Base-by-base conservation (phyloP, 2,113 vertebrate genomes). In the Sorex araneus region DNA sequence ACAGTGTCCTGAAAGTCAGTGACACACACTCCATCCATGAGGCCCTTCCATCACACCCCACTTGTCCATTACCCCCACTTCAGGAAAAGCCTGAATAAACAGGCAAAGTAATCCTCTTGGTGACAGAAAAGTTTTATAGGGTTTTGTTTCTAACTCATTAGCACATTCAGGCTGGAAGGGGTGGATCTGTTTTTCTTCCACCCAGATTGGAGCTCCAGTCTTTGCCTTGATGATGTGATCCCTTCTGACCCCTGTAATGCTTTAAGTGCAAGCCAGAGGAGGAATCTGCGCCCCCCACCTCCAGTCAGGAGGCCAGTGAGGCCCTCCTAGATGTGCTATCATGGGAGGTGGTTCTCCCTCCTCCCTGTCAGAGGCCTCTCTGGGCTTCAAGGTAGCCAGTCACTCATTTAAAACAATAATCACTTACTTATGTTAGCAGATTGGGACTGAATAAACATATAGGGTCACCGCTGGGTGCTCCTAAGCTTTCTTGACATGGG, bases 31-130 rank as follows among this genome's bases (percentile, higher is more conserved):
- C 45, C 88, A 34, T 71, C 71, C n/a, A 6, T 2, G 8, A 74
- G 83, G 27, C 30, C 90, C 54, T 69, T 40, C 36, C 40, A 75
- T 74, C 83, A 34, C 66, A 50, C 4, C 4, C 54, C 25, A 36
- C 11, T n/a, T 13, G 43, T 75, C 78, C n/a, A n/a, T 60, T 76
- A 63, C 32, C 54, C 27, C 54, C 67, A 47, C 47, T 83, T 84
- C 92, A 95, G 96, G 95, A 95, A 96, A 93, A 86, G 92, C 95
- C 96, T 96, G 95, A 95, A 81, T 73, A 96, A 95, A 95, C 94
- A 95, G 84, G 92, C 90, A 84, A 73, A 57, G 4, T 54, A 28
- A 76, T 75, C 70, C 36, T 70, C 27, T 0, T 0, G 4, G 36
- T 15, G 57, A 90, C 36, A 83, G 95, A 89, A 94, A 93, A 77